Evolutionary conservation across 1,140 invertebrate genomes (phyloP).

Genomic region (Heterodera schachtii): DNA sequence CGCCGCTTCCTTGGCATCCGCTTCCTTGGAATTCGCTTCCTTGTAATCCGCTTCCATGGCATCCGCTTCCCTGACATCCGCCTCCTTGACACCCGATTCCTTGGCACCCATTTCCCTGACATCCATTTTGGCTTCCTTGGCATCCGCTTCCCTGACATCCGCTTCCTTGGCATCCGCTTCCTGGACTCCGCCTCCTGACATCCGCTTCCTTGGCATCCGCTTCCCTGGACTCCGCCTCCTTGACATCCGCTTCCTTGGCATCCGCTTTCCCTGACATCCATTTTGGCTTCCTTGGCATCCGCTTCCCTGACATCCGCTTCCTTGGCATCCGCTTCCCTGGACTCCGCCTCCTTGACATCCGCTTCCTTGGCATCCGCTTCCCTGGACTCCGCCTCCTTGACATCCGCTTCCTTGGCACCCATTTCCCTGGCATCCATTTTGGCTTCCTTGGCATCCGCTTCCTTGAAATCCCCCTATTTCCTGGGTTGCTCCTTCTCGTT

Average conservation of each 20-base stretch:
- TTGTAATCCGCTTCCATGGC: not conserved
- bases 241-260: not conserved
- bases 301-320: not conserved
- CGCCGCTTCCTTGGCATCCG: not conserved
- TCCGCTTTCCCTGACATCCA: not conserved
- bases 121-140: not conserved
- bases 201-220: not conserved
- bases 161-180: not conserved
- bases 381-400: not conserved
- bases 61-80: not conserved
- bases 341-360: not conserved
- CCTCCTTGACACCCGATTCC: not conserved
- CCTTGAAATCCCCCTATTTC: not conserved
- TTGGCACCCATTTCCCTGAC: not conserved
- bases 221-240: not conserved
- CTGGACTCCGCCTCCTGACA: not conserved
- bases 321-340: not conserved
- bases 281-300: not conserved
- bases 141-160: slow-evolving; percentile 10
- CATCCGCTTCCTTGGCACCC: not conserved
- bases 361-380: not conserved
- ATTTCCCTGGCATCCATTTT: too few species aligned
- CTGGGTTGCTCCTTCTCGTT: not conserved
- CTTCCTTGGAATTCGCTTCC: not conserved
- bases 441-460: not conserved